Conservation (phyloP, 2,797 vertebrate genomes). For the Ispidina picta region DNA sequence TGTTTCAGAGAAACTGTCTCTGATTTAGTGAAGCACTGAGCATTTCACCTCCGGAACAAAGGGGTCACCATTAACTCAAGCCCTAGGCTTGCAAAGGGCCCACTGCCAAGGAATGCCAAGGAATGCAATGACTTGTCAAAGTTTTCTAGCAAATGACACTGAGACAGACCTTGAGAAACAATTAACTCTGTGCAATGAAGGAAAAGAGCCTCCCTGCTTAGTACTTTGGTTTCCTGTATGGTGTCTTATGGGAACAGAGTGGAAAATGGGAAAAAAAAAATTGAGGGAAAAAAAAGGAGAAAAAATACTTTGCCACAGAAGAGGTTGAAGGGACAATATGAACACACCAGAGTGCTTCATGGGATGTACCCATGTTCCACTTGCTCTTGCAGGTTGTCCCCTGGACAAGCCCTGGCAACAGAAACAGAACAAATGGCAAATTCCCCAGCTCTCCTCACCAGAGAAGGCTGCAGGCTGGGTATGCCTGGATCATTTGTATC, state of each 20-base stretch:
- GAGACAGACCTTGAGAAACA: neutral
- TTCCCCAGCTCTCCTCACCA: neutral
- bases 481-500: neutral
- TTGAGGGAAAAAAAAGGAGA: no score
- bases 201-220: neutral
- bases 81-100: neutral
- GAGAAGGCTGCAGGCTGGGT: neutral
- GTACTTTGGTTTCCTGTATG: neutral
- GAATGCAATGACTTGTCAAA: neutral
- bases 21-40: neutral
- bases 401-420: neutral
- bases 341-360: accelerated
- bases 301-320: neutral
- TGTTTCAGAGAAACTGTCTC: neutral
- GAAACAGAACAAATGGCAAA: neutral
- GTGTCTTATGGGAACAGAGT: neutral
- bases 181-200: neutral
- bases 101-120: neutral
- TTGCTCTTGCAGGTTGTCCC: neutral
- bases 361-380: neutral
- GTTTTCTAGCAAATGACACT: neutral
- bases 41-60: neutral
- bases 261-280: neutral
- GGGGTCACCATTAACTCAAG: neutral
- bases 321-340: neutral